Conservation (phyloP, 1,140 invertebrate genomes). For the Drosophila albomicans region DNA sequence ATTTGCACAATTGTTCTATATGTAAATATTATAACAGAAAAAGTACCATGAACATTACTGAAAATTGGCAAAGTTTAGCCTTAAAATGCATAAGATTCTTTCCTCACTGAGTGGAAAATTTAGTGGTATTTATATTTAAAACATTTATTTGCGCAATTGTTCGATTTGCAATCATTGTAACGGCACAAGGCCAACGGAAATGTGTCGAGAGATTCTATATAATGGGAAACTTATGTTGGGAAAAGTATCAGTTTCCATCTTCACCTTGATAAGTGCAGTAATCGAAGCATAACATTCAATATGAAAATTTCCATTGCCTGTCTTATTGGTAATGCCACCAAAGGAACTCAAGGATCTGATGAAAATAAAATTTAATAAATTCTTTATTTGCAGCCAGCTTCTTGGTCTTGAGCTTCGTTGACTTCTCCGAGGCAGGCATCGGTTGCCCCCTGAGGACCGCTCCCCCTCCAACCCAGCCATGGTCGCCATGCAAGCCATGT, state of each 20-base stretch:
- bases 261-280: background rate
- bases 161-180: background rate
- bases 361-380: background rate
- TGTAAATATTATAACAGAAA: background rate
- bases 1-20: conserved; percentile 23
- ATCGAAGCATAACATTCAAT: background rate
- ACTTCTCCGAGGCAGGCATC: background rate
- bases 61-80: background rate
- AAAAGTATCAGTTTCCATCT: conserved; percentile 1
- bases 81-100: background rate
- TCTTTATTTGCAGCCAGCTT: conserved; percentile 6
- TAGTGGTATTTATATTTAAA: conserved; percentile 19
- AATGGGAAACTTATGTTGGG: background rate
- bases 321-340: conserved; percentile 23
- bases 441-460: background rate
- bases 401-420: conserved; percentile 10
- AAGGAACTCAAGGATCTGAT: background rate
- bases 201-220: conserved; percentile 9
- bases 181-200: background rate
- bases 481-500: background rate
- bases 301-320: conserved; percentile 10
- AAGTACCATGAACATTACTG: background rate
- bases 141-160: conserved; percentile 43
- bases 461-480: background rate
- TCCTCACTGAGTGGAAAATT: background rate